phyloP scores from a whole-genome alignment of 2,113 vertebrate genomes.

The Trichechus manatus region DNA sequence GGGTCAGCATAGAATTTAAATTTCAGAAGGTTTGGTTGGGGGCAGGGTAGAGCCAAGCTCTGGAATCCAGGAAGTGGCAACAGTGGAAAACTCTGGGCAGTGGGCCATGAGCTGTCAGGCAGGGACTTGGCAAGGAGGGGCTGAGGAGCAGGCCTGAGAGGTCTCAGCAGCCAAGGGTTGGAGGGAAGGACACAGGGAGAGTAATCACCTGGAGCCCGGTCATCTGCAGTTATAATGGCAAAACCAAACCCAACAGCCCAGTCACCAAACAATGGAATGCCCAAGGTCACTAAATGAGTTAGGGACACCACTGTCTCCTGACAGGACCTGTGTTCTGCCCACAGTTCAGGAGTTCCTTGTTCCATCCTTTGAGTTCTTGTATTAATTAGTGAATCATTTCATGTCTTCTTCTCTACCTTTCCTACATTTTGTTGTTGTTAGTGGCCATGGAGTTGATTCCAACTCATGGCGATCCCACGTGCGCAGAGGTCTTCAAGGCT shows the following conservation, averaged over 20 bases:
- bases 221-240: not conserved
- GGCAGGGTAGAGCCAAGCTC: not conserved
- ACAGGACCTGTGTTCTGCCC: no score
- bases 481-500: not conserved
- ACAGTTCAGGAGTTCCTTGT: no score
- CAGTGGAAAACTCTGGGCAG: not conserved
- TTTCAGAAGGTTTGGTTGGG: not conserved
- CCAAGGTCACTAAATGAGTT: no score
- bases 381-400: not conserved
- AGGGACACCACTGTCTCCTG: not conserved
- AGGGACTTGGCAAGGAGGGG: not conserved
- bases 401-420: not conserved
- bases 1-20: not conserved
- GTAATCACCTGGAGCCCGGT: no score
- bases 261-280: not conserved
- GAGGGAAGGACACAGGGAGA: not conserved
- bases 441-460: not conserved
- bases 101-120: not conserved
- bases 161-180: not conserved
- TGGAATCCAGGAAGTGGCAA: conserved; percentile 44
- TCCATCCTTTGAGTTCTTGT: not conserved
- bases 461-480: not conserved
- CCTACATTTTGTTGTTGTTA: not conserved
- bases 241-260: not conserved
- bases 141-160: not conserved